Conservation (phyloP, 2,888 invertebrate species). For the Sesia apiformis region DNA sequence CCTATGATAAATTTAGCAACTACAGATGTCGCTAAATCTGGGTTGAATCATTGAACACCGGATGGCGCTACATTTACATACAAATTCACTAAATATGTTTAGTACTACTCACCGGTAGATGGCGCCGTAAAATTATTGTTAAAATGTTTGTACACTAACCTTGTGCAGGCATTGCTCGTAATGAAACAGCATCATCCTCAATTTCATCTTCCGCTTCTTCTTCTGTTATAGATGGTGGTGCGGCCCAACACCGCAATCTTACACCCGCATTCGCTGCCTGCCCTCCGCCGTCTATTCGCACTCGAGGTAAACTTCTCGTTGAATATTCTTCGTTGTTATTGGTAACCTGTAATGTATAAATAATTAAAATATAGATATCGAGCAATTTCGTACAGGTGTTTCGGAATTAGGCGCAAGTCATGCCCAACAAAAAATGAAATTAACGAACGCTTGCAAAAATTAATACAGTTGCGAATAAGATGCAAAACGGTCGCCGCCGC, state of each 20-base stretch:
- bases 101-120: constrained; percentile 22
- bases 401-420: too few species aligned
- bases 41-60: constrained; percentile 3
- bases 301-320: constrained; percentile 73
- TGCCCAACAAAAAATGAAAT: too few species aligned
- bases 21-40: too few species aligned
- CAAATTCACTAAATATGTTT: neutral
- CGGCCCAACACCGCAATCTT: constrained; percentile 74
- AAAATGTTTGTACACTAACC: constrained; percentile 50
- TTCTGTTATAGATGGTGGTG: constrained; percentile 80
- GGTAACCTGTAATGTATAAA: constrained; percentile 26
- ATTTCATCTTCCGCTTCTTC: constrained; percentile 78
- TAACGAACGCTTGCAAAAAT: too few species aligned
- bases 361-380: neutral
- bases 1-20: too few species aligned
- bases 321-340: constrained; percentile 61
- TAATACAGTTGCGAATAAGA: too few species aligned
- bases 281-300: constrained; percentile 80
- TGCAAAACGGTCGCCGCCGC: too few species aligned
- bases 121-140: constrained; percentile 16
- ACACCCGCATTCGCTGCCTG: constrained; percentile 76
- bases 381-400: too few species aligned
- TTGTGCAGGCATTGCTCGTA: constrained; percentile 76
- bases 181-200: constrained; percentile 78
- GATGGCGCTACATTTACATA: constrained; percentile 6